Conservation (phyloP, 2,113 vertebrate genomes). For the Uria aalge region DNA sequence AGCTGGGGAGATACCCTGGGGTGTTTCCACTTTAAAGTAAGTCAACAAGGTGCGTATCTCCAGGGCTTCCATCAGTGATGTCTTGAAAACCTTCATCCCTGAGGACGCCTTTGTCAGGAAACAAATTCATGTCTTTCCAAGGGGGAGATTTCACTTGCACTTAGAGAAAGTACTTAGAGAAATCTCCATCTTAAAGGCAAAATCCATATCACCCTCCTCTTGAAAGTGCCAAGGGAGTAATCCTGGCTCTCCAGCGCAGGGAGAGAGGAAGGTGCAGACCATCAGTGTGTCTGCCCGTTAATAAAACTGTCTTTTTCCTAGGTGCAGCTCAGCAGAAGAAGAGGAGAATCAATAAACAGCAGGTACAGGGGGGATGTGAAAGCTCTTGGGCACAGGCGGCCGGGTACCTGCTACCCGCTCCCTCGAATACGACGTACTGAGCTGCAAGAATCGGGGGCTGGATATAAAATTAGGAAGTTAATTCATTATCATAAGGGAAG, state of each 20-base stretch:
- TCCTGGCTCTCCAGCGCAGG: neutral
- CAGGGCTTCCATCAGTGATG: neutral
- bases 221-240: neutral
- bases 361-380: neutral
- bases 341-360: neutral
- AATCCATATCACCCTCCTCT: neutral
- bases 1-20: neutral
- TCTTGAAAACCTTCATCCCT: neutral
- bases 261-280: neutral
- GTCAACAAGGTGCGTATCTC: neutral
- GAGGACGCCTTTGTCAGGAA: neutral
- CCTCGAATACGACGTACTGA: neutral
- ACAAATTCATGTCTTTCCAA: neutral
- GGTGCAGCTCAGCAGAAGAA: neutral
- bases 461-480: neutral
- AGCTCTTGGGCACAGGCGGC: neutral
- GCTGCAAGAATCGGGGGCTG: fast-evolving
- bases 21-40: neutral
- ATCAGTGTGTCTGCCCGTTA: neutral
- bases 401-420: neutral
- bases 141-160: no score
- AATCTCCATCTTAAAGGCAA: neutral
- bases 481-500: neutral
- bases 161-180: neutral
- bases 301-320: neutral